Evolutionary conservation across 2,888 invertebrate genomes (phyloP).

Genomic region (Noctua janthe): DNA sequence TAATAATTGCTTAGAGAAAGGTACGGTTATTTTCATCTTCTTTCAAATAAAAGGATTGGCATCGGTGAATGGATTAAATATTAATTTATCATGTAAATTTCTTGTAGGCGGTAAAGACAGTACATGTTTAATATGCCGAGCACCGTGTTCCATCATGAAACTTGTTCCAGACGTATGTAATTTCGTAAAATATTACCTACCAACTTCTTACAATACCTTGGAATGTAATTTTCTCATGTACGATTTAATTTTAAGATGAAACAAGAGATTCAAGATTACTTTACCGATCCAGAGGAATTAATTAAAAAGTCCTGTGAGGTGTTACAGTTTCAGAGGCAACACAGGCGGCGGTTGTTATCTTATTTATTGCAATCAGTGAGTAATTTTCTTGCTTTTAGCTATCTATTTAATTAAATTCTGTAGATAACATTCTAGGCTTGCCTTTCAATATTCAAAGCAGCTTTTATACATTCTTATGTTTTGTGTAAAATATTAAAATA

Average conservation of each 20-base stretch:
- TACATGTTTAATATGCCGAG: conserved; percentile 85
- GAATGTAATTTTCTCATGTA: conserved; percentile 59
- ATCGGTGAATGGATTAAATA: conserved; percentile 7
- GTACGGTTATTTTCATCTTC: conserved; percentile 66
- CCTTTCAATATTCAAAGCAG: not conserved
- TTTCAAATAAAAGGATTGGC: not conserved
- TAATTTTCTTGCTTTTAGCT: conserved; percentile 41
- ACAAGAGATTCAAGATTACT: conserved; percentile 88
- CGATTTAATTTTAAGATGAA: conserved; percentile 82
- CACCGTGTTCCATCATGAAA: conserved; percentile 87
- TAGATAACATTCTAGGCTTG: not conserved
- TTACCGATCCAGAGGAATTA: conserved; percentile 88
- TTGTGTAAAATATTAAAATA: not conserved
- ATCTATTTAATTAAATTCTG: conserved; percentile 10
- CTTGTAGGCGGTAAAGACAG: conserved; percentile 82
- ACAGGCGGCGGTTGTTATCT: conserved; percentile 85
- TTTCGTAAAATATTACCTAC: conserved; percentile 41
- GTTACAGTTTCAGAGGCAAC: conserved; percentile 87
- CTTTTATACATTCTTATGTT: not conserved
- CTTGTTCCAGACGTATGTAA: conserved; percentile 85
- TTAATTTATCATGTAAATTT: conserved; percentile 22
- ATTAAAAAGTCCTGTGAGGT: conserved; percentile 87
- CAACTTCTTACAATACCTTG: conserved; percentile 27
- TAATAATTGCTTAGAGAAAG: conserved; percentile 85
- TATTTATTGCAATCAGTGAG: conserved; percentile 88